Evolutionary conservation across 2,113 vertebrate species (phyloP).

Genomic region (Excalfactoria chinensis): DNA sequence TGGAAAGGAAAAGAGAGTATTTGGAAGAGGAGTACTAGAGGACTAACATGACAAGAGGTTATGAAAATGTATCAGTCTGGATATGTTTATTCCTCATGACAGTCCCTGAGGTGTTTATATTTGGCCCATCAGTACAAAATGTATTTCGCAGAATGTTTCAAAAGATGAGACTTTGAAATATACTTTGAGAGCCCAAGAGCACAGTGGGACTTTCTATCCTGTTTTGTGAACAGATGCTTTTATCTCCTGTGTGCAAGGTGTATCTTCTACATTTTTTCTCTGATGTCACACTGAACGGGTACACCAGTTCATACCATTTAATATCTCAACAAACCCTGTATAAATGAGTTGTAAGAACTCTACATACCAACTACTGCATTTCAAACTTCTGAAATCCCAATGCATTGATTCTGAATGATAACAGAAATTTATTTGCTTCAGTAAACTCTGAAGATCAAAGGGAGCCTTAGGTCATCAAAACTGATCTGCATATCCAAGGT

Average conservation of each 20-base stretch:
- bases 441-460: neutral
- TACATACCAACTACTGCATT: fast-evolving
- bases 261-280: neutral
- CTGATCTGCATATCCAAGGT: neutral
- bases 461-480: neutral
- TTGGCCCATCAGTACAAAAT: neutral
- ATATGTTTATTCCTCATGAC: neutral
- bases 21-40: neutral
- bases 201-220: neutral
- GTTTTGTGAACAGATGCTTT: neutral
- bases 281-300: neutral
- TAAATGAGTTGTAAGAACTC: neutral
- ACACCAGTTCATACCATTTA: neutral
- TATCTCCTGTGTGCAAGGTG: neutral
- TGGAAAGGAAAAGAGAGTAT: neutral
- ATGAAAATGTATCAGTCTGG: neutral
- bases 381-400: neutral
- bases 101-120: neutral
- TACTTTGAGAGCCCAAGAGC: neutral
- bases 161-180: neutral
- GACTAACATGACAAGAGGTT: neutral
- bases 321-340: neutral
- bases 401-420: neutral
- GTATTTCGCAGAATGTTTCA: neutral
- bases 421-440: neutral